Evolutionary conservation across 2,888 invertebrate genomes (phyloP), one percentile per base, ranked within the genome.

Genomic region (Acrobasis suavella): DNA sequence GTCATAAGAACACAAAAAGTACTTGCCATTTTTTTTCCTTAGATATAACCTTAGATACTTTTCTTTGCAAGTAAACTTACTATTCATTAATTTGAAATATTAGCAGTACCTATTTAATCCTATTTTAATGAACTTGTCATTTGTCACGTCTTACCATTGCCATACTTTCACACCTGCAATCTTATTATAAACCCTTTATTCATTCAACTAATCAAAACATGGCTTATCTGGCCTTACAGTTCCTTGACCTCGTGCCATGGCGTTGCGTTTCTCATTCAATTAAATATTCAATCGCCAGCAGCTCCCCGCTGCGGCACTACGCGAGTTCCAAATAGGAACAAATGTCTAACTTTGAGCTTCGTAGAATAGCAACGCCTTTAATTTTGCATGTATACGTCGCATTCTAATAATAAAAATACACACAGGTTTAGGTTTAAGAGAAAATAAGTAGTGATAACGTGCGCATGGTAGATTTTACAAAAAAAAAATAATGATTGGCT

Each of bases 231-330:
- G 50, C 38, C 50, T 42, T 46, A 69, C 69, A 70, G 82, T 72
- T 73, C 85, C 67, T 69, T 73, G 73, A 83, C 80, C 85, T 68
- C 75, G 65, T 70, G 72, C 68, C 75, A 66, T 70, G 72, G 75
- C 73, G 73, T 66, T 70, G 72, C 75, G 82, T 76, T 82, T 81
- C 73, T 82, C 80, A 83, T 87, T 85, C 82, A 86, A 89, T 91
- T 85, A 89, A 88, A 87, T 83, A 87, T 87, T 89, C 83, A 86
- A 85, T 85, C 77, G 81, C 72, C 72, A 72, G 72, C 69, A 66
- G 75, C 76, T 71, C 78, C 81, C 78, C 70, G 74, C 73, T 67
- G 77, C 69, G 73, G 69, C 56, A 42, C 17, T 16, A n/a, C 17
- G 17, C 16, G 56, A 17, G 22, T 42, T 42, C 46, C 14, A 46